Conservation (phyloP, 1,140 invertebrate genomes). For the Orchestia grillus region DNA sequence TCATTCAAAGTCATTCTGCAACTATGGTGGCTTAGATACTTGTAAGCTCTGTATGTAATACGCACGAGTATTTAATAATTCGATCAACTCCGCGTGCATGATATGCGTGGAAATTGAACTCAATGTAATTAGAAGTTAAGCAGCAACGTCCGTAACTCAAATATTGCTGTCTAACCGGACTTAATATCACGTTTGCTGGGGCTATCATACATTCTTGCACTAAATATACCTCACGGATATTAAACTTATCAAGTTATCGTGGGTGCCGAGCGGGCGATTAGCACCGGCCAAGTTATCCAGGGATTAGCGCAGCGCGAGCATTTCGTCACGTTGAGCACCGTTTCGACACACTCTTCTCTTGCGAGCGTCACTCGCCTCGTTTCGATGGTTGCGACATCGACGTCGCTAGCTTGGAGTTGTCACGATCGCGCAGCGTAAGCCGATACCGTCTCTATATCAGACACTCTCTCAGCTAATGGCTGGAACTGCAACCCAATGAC, state of each 20-base stretch:
- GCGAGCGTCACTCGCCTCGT: not conserved
- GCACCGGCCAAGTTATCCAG: not conserved
- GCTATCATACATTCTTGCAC: no score
- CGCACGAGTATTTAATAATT: not conserved
- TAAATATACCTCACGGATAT: not conserved
- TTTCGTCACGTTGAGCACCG: not conserved
- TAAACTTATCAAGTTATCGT: not conserved
- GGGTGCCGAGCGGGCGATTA: not conserved
- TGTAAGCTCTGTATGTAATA: not conserved
- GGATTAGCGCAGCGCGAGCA: not conserved
- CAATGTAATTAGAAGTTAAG: not conserved
- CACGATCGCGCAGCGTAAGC: constrained; percentile 34
- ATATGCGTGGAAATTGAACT: not conserved
- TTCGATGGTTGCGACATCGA: not conserved
- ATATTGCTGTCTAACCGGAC: no score
- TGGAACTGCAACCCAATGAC: not conserved
- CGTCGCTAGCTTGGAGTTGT: constrained; percentile 24
- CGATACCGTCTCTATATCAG: constrained; percentile 37
- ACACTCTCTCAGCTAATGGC: constrained; percentile 41
- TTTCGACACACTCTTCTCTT: not conserved
- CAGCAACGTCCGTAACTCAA: not conserved
- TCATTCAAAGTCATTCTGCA: not conserved
- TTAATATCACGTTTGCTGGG: no score
- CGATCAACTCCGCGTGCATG: not conserved
- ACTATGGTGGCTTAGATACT: not conserved